Base-by-base conservation (phyloP, 2,113 vertebrate genomes). In the Gallinago undulata region DNA sequence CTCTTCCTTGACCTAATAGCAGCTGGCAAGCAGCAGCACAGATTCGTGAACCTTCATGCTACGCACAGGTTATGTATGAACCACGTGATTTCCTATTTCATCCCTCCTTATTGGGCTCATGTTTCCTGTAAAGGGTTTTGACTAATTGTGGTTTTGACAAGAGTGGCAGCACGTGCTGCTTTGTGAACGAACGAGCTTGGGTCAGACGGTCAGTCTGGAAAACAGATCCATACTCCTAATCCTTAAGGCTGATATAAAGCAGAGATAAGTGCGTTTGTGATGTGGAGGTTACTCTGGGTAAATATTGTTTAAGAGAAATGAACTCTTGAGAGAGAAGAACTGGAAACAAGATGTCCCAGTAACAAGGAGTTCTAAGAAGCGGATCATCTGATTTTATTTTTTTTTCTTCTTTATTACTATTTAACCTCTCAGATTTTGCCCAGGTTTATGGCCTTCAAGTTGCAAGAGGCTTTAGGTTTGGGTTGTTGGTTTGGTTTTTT, bases 91-190 rank as follows among this genome's bases (percentile, higher is more conserved):
- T 98, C 98, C 95, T 96, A 97, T 96, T 98, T 94, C 93, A 98
- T 98, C 97, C 98, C 92, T 80, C 96, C 97, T 97, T 94, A 97
- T 95, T 94, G 97, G 97, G 97, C 96, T 97, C 95, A 97, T 97
- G 98, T 98, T 99, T 99, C 99, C 99, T 99, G 98, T 98, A 98
- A 98, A 97, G 98, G 97, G 94, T 96, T 98, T 97, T 97, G 97
- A 95, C 98, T 98, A 98, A 98, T 97, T 97, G 97, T 98, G 97
- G 97, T 97, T 98, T 98, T 97, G 97, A 98, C 98, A 98, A 97
- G 97, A 97, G 92, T 68, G 92, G 97, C 89, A 96, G 97, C 96
- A 94, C 93, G 82, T 96, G 97, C 95, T 97, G 97, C 97, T 97
- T 90, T 84, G 97, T 94, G 95, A 97, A 93, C 0, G 37, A 97